These are phyloP conservation scores for Sycophila sp. DNA, from an alignment of 1,140 invertebrate species.

Conservation along the genomic window DNA sequence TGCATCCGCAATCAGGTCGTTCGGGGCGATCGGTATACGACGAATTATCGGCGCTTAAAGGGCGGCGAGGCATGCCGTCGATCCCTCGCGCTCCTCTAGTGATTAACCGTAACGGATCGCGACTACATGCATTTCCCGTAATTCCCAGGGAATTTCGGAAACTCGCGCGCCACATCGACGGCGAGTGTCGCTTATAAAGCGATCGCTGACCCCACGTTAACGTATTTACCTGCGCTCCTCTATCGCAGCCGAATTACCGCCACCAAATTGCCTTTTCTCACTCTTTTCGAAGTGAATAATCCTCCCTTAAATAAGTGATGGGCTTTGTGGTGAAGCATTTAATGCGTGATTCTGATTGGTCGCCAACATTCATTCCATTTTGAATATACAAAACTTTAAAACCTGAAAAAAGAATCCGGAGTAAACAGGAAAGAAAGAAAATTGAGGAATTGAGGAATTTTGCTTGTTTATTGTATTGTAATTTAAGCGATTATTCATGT, in stretches of 20 bases:
- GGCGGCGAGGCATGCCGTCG: neutral
- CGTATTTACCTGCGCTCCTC: too few species aligned
- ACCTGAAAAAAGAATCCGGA: too few species aligned
- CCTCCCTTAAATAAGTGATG: too few species aligned
- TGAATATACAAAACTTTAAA: too few species aligned
- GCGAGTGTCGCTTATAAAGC: conserved; percentile 14
- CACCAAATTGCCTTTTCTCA: neutral
- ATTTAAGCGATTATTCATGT: too few species aligned
- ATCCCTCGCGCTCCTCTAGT: neutral
- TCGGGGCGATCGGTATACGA: neutral
- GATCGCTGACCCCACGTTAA: conserved; percentile 2
- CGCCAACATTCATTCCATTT: too few species aligned
- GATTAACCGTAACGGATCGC: conserved; percentile 25
- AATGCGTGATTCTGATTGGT: too few species aligned
- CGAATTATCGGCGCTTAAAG: conserved; percentile 23
- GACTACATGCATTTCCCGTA: conserved; percentile 15
- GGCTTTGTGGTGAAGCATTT: too few species aligned
- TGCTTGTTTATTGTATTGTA: too few species aligned
- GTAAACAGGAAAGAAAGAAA: too few species aligned
- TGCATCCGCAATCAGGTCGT: neutral
- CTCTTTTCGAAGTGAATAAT: neutral
- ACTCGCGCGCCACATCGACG: neutral
- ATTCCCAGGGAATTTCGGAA: conserved; percentile 28
- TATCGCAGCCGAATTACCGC: neutral
- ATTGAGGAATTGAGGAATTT: too few species aligned